These are phyloP conservation scores for Rhagologus leucostigma DNA, from an alignment of 2,113 vertebrate species.

Conservation along the genomic window DNA sequence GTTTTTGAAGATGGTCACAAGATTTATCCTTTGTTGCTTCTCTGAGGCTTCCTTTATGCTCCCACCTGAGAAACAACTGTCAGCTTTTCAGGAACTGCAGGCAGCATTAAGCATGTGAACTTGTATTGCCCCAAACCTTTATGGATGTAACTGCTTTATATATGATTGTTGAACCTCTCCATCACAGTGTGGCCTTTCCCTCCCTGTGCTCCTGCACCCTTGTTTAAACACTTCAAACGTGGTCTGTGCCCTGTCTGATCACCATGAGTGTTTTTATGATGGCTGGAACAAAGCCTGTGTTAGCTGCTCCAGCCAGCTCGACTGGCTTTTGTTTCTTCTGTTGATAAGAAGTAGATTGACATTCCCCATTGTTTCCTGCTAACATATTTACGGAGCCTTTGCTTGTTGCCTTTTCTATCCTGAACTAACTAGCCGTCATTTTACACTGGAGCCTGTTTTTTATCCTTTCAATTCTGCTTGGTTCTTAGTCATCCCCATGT, in stretches of 20 bases:
- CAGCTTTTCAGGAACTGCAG: not conserved
- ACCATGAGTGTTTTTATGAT: not conserved
- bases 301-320: not conserved
- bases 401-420: not conserved
- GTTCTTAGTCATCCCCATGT: not conserved
- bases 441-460: not conserved
- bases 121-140: not conserved
- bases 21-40: not conserved
- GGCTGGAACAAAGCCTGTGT: not conserved
- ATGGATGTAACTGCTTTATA: not conserved
- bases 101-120: not conserved
- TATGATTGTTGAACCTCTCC: not conserved
- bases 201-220: not conserved
- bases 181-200: not conserved
- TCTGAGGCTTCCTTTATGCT: not conserved
- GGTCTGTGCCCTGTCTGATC: not conserved
- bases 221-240: not conserved
- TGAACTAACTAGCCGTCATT: not conserved
- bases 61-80: not conserved
- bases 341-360: slow-evolving; percentile 6
- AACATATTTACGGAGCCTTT: slow-evolving; percentile 16
- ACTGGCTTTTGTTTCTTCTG: slow-evolving; percentile 16
- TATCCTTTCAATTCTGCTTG: not conserved
- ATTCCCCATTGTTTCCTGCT: slow-evolving; percentile 29
- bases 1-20: not conserved